Evolutionary conservation across 2,797 vertebrate species (phyloP).

Genomic region (Channallabes apus): DNA sequence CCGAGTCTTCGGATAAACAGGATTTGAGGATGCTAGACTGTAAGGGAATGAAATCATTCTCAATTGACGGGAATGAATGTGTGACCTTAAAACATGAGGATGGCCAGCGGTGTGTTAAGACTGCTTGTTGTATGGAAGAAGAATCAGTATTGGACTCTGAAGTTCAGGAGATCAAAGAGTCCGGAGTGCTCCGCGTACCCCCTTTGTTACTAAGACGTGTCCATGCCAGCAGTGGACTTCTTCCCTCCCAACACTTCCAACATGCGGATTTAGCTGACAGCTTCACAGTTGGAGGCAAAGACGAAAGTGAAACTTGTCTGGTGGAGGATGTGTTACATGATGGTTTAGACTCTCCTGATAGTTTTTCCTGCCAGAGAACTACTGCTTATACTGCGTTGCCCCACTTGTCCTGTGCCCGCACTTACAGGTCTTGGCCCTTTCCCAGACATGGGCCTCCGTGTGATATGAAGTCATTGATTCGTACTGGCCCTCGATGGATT

Average conservation of each 20-base stretch:
- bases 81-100: conserved; percentile 24
- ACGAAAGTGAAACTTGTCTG: not conserved
- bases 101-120: not conserved
- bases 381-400: conserved; percentile 53
- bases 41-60: conserved; percentile 50
- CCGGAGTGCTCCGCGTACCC: not conserved
- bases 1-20: conserved; percentile 3
- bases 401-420: conserved; percentile 69
- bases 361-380: conserved; percentile 73
- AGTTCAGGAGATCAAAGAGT: not conserved
- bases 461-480: conserved; percentile 3
- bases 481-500: conserved; percentile 25
- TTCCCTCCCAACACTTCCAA: not conserved
- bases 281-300: not conserved
- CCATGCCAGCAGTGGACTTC: not conserved
- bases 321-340: conserved; percentile 30
- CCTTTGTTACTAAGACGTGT: conserved; percentile 41
- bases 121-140: not conserved
- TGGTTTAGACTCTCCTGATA: conserved; percentile 38
- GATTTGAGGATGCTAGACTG: conserved; percentile 7
- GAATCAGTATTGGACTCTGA: not conserved
- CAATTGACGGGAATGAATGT: not conserved
- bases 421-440: conserved; percentile 72
- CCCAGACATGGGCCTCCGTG: conserved; percentile 20
- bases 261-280: not conserved